Conservation (phyloP, 2,113 vertebrate genomes). For the Eurypyga helias region DNA sequence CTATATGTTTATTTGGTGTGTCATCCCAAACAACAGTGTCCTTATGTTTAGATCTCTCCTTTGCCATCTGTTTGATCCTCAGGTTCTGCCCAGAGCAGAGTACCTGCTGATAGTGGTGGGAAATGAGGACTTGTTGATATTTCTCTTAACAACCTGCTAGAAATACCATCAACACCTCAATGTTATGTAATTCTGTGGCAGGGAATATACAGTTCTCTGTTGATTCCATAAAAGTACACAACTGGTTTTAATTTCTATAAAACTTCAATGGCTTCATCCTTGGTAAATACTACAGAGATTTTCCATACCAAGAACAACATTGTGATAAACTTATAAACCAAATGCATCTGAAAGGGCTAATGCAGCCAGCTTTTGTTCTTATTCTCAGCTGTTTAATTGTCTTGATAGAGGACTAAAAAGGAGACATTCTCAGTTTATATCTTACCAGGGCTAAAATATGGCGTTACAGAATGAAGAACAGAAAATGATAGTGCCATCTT, state of each 20-base stretch:
- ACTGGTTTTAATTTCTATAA: background rate
- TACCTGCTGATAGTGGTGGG: background rate
- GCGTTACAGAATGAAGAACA: background rate
- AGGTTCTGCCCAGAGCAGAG: background rate
- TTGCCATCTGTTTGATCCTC: background rate
- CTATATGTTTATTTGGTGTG: background rate
- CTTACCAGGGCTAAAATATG: background rate
- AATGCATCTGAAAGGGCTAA: background rate
- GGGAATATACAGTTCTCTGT: background rate
- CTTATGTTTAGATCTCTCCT: background rate
- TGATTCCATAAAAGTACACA: background rate
- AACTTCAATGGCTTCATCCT: background rate
- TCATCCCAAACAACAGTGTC: background rate
- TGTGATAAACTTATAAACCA: background rate
- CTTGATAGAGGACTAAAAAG: background rate
- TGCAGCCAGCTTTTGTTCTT: background rate
- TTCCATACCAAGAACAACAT: background rate
- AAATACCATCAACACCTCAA: background rate
- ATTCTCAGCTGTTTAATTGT: background rate
- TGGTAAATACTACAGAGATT: background rate
- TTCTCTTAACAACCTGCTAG: background rate
- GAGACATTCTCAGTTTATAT: background rate
- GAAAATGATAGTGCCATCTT: background rate
- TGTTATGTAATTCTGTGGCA: background rate
- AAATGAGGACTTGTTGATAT: background rate